Conservation (phyloP, 1,140 invertebrate genomes). For the Drosophila novamexicana region DNA sequence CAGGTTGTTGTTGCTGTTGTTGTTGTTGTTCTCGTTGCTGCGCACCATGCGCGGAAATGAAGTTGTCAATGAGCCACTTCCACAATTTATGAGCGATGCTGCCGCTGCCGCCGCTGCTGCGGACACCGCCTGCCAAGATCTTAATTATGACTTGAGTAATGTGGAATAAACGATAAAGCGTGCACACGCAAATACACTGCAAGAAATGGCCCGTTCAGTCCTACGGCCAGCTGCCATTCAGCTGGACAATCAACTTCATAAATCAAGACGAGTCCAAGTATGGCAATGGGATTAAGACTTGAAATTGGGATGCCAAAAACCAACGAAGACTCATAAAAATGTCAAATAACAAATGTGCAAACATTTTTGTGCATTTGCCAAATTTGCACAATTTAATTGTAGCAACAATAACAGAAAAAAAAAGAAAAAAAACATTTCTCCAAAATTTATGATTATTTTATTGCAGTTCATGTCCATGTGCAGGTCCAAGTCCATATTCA, state of each 20-base stretch:
- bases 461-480: slow-evolving; percentile 43
- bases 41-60: slow-evolving; percentile 78
- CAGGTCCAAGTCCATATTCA: slow-evolving; percentile 25
- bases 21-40: slow-evolving; percentile 44
- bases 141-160: slow-evolving; percentile 83
- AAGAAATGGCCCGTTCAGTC: slow-evolving; percentile 29
- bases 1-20: slow-evolving; percentile 38
- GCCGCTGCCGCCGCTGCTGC: slow-evolving; percentile 33
- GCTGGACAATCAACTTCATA: slow-evolving; percentile 70
- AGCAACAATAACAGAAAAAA: slow-evolving; percentile 26
- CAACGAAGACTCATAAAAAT: slow-evolving; percentile 68
- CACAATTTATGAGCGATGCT: slow-evolving; percentile 80
- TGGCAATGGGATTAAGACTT: slow-evolving; percentile 28
- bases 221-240: slow-evolving; percentile 21
- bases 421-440: slow-evolving; percentile 47
- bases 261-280: slow-evolving; percentile 57
- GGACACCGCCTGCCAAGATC: slow-evolving; percentile 74
- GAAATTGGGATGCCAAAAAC: slow-evolving; percentile 41
- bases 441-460: slow-evolving; percentile 81
- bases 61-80: slow-evolving; percentile 82
- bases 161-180: slow-evolving; percentile 81
- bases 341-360: slow-evolving; percentile 77
- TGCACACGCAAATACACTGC: slow-evolving; percentile 78
- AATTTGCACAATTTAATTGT: slow-evolving; percentile 81
- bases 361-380: slow-evolving; percentile 80